phyloP scores from a whole-genome alignment of 2,888 invertebrate species.

The Pandemis heparana region DNA sequence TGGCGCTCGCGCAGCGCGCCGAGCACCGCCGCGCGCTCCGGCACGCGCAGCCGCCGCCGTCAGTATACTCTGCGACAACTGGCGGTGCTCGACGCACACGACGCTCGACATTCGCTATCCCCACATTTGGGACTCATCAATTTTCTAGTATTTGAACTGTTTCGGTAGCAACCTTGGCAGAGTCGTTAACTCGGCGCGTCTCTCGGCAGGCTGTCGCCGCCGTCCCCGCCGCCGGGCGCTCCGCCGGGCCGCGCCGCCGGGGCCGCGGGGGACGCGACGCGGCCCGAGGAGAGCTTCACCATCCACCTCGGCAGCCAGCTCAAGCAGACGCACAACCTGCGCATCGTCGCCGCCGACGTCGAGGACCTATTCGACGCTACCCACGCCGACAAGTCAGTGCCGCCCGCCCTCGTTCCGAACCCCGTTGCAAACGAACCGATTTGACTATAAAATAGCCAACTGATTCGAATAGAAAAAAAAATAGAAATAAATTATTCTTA shows the following conservation, averaged over 20 bases:
- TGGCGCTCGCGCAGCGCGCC: conserved; percentile 93
- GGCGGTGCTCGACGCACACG: not conserved
- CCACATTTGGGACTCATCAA: no score
- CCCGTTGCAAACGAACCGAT: no score
- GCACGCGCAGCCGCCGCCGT: conserved; percentile 67
- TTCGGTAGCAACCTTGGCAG: no score
- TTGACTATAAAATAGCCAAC: no score
- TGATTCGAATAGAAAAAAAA: no score
- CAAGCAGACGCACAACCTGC: conserved; percentile 99
- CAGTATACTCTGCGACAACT: not conserved
- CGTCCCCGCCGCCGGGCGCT: conserved; percentile 40
- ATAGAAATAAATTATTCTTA: no score
- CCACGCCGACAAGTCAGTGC: conserved; percentile 59
- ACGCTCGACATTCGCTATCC: no score
- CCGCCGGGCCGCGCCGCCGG: conserved; percentile 44
- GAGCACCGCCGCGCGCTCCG: conserved; percentile 97
- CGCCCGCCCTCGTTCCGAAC: not conserved
- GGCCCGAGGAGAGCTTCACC: conserved; percentile 97
- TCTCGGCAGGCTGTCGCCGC: conserved; percentile 52
- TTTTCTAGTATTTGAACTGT: no score
- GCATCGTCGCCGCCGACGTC: conserved; percentile 94
- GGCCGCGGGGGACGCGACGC: conserved; percentile 46
- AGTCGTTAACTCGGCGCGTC: not conserved
- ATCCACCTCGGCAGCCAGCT: conserved; percentile 99
- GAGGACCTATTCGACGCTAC: conserved; percentile 88